These are phyloP conservation scores for Discoglossus pictus DNA, from an alignment of 2,797 vertebrate genomes.

Conservation along the genomic window DNA sequence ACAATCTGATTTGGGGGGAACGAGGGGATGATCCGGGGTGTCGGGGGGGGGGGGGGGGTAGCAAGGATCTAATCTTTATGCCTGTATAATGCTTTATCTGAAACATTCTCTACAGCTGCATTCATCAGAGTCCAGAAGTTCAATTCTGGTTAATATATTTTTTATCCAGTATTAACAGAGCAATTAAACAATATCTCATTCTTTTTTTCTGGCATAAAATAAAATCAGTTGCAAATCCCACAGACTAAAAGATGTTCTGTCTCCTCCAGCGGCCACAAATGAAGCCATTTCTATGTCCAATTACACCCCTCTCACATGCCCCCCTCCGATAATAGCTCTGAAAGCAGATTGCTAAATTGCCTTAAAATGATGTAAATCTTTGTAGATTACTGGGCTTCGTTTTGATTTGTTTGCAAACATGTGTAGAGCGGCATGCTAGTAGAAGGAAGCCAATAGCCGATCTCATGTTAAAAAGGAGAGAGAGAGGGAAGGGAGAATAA, in stretches of 20 bases:
- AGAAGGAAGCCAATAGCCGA: too few relatives aligned
- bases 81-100: conserved; percentile 1
- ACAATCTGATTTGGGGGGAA: too few relatives aligned
- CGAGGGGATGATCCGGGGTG: too few relatives aligned
- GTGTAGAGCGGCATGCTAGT: neutral
- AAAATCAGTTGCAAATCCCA: neutral
- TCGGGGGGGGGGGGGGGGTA: too few relatives aligned
- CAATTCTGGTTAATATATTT: conserved; percentile 25
- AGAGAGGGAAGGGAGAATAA: too few relatives aligned
- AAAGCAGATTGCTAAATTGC: conserved; percentile 29
- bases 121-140: neutral
- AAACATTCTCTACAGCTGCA: neutral
- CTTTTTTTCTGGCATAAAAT: conserved; percentile 1
- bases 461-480: too few relatives aligned
- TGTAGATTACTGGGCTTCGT: neutral
- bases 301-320: conserved; percentile 4
- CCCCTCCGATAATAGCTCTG: neutral
- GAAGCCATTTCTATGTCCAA: conserved; percentile 14
- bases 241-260: neutral
- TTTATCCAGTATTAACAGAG: conserved; percentile 17
- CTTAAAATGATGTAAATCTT: conserved; percentile 20
- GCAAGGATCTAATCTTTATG: too few relatives aligned
- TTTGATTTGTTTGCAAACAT: conserved; percentile 19
- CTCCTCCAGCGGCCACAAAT: conserved; percentile 12
- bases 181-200: conserved; percentile 21